Evolutionary conservation across 2,797 vertebrate species (phyloP).

Genomic region (Cuculus canorus): DNA sequence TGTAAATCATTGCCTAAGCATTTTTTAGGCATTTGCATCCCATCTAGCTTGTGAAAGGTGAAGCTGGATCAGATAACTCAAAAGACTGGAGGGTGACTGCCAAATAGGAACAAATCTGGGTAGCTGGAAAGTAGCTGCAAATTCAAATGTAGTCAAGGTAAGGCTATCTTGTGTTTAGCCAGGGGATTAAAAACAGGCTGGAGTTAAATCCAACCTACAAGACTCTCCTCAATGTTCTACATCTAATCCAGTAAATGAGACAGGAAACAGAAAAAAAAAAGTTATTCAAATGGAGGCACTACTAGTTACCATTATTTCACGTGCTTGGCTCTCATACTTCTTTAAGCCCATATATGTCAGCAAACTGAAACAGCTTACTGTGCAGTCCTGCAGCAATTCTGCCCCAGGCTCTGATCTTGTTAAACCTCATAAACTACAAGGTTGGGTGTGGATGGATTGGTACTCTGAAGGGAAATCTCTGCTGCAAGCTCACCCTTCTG

Average conservation of each 20-base stretch:
- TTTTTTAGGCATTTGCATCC: neutral
- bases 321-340: neutral
- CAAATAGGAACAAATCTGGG: neutral
- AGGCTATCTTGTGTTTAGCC: constrained; percentile 18
- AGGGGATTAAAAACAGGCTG: constrained; percentile 29
- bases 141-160: neutral
- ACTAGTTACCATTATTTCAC: neutral
- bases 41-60: constrained; percentile 21
- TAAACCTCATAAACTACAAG: neutral
- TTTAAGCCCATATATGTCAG: neutral
- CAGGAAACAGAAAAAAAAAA: constrained; percentile 33
- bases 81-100: constrained; percentile 16
- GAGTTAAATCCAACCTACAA: constrained; percentile 44
- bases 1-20: neutral
- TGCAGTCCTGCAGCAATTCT: neutral
- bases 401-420: neutral
- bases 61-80: constrained; percentile 25
- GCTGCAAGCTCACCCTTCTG: accelerated
- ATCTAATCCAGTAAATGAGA: constrained; percentile 1
- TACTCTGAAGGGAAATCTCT: neutral
- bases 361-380: constrained; percentile 1
- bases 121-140: neutral
- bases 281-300: neutral
- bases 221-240: neutral
- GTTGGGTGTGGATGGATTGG: neutral